A percentile compares a stretch with the other conserved stretches of the same genome.
These are phyloP conservation scores for Deilephila porcellus DNA, from an alignment of 2,888 invertebrate species.

Conservation along the genomic window DNA sequence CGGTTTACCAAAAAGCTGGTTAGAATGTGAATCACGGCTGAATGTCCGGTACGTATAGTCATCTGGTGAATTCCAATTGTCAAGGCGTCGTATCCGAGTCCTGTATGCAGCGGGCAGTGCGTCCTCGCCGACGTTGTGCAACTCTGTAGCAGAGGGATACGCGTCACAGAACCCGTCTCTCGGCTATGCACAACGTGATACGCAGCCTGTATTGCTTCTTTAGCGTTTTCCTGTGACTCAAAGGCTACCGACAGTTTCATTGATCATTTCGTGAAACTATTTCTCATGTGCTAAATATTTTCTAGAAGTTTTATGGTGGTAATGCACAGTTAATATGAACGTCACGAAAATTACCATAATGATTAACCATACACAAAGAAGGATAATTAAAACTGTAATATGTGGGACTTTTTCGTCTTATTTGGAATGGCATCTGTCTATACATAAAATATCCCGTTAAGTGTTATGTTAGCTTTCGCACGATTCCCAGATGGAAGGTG, in stretches of 20 bases:
- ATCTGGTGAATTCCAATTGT: slow-evolving; percentile 43
- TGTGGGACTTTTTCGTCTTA: neutral
- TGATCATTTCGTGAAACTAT: neutral
- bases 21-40: slow-evolving; percentile 38
- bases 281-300: neutral
- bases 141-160: slow-evolving; percentile 57
- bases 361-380: neutral
- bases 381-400: neutral
- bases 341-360: neutral
- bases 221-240: slow-evolving; percentile 67
- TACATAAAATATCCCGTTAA: neutral
- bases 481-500: neutral
- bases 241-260: slow-evolving; percentile 39
- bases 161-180: slow-evolving; percentile 63
- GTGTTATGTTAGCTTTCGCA: neutral
- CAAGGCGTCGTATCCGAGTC: slow-evolving; percentile 50
- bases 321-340: neutral
- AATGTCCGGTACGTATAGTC: slow-evolving; percentile 43
- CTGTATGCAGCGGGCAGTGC: slow-evolving; percentile 57
- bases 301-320: neutral
- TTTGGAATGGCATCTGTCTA: neutral
- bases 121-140: slow-evolving; percentile 70
- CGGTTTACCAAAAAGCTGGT: slow-evolving; percentile 27
- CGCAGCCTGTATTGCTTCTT: slow-evolving; percentile 69
- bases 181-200: slow-evolving; percentile 64